Evolutionary conservation across 53 echinoderm and acorn worm genomes (phyloP).

Genomic region (Astropecten irregularis): DNA sequence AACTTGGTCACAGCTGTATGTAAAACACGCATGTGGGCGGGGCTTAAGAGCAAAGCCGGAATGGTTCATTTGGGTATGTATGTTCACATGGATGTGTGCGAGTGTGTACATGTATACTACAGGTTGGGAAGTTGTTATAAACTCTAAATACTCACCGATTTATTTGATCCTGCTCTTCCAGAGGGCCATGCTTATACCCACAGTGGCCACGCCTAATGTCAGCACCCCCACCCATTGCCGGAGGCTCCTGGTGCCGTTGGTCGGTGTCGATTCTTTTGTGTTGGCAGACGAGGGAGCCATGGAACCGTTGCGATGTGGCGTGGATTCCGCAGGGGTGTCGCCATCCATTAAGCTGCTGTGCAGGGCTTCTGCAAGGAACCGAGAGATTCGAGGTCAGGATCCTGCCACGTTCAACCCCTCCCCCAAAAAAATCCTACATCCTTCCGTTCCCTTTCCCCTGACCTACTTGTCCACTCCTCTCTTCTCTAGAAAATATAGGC

Average conservation of each 20-base stretch:
- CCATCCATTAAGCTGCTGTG: background rate
- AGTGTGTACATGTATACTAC: no score
- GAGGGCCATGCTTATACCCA: slow-evolving; percentile 24
- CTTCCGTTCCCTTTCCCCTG: no score
- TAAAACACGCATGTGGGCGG: no score
- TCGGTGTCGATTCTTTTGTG: background rate
- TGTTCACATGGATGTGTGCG: no score
- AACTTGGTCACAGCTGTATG: no score
- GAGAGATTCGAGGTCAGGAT: background rate
- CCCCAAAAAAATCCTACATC: no score
- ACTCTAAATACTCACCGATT: slow-evolving; percentile 6
- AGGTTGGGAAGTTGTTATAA: no score
- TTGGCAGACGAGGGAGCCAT: background rate
- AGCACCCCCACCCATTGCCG: background rate
- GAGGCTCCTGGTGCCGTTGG: background rate
- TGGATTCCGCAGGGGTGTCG: background rate
- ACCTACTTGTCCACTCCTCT: no score
- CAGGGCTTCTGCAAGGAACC: background rate
- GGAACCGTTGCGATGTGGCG: background rate
- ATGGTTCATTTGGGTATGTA: no score
- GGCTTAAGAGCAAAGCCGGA: no score
- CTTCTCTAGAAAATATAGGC: no score
- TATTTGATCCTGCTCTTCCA: slow-evolving; percentile 14
- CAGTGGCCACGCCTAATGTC: slow-evolving; percentile 9
- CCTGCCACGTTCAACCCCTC: background rate